Evolutionary conservation across 2,888 invertebrate genomes (phyloP), one percentile per base, ranked within the genome.

Genomic region (Siphonodentalium dalli): DNA sequence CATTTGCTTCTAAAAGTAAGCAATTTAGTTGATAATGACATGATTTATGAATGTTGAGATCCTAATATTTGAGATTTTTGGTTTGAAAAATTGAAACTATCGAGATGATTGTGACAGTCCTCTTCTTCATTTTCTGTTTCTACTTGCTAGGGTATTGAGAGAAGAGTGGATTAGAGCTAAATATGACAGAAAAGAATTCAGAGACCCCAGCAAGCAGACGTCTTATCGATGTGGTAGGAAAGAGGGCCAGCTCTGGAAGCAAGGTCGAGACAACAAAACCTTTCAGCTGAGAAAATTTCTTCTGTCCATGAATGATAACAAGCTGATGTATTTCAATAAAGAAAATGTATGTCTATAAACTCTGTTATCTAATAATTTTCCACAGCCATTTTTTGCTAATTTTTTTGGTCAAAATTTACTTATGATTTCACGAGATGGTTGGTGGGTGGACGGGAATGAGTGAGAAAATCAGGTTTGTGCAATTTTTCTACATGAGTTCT

Each of bases 101-200:
- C 26, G 3, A 29, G 29, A 13, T 11, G 7, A 13, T n/a, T n/a
- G n/a, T n/a, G n/a, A n/a, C n/a, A n/a, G 11, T 15, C 15, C 3
- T 23, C 11, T 35, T 27, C 13, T 7, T 18, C 38, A 11, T 50
- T 42, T 43, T 38, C 20, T 41, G 45, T 27, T 43, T 46, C 26
- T 39, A n/a, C n/a, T 29, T 84, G 84, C 8, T 83, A 93, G 93
- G 79, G 89, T 93, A 39, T 84, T 94, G 49, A 86, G 91, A 54
- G 92, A 92, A 76, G 93, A 94, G 80, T 94, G 92, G 91, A 93
- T 94, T 61, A 85, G 89, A 63, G 92, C 92, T 6, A 94, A 94
- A 82, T 94, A 94, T 81, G 88, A 91, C 80, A 86, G 93, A 48
- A 89, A 90, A 82, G 93, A 94, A 77, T 94, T 94, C 80, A 88